phyloP scores from a whole-genome alignment of 2,113 vertebrate species.

The Heloderma charlesbogerti region DNA sequence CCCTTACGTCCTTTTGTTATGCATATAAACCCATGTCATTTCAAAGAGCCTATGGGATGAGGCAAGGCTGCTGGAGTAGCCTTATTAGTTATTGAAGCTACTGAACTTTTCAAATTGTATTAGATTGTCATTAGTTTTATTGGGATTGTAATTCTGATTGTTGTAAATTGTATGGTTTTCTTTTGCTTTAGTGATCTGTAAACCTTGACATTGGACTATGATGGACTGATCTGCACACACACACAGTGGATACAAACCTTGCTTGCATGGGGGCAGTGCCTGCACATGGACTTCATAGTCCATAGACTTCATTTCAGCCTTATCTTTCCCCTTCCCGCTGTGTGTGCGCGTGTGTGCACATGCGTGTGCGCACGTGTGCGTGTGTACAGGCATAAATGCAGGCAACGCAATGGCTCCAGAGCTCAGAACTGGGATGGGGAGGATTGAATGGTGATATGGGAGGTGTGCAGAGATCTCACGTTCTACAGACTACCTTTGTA shows the following conservation, averaged over 20 bases:
- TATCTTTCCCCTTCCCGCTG: background rate
- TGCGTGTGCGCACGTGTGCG: fast-evolving
- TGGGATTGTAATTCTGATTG: background rate
- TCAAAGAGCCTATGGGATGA: no score
- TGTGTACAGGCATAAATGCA: background rate
- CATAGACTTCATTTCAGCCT: background rate
- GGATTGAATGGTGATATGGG: background rate
- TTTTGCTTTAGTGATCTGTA: background rate
- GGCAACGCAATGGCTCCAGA: background rate
- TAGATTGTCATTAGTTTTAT: no score
- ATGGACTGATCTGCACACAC: background rate
- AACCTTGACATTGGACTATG: background rate
- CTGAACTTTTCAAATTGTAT: no score
- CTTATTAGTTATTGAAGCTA: no score
- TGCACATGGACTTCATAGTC: background rate
- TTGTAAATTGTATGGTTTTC: background rate
- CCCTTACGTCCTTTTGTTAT: no score
- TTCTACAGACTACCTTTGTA: no score
- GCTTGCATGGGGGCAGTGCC: background rate
- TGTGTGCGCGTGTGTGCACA: no score
- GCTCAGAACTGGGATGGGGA: background rate
- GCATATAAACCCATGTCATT: no score
- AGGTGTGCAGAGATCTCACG: background rate
- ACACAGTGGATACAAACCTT: background rate
- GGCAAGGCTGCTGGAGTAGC: no score